phyloP scores from a whole-genome alignment of 2,888 invertebrate species.

The Octodonta nipae region DNA sequence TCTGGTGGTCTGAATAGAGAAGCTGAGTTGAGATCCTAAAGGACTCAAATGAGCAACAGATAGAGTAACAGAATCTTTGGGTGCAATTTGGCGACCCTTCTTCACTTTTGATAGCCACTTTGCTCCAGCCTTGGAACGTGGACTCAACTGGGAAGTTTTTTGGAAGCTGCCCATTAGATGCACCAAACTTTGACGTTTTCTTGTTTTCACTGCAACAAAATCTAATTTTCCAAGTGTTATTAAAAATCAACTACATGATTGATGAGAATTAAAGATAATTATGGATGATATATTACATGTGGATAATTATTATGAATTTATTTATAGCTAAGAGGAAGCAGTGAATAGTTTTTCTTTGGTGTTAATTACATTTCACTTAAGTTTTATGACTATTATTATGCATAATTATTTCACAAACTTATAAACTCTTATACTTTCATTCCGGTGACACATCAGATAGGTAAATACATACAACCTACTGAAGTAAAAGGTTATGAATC shows the following conservation, averaged over 20 bases:
- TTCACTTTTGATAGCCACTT: constrained; percentile 83
- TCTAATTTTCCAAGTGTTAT: constrained; percentile 13
- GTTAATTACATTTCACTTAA: no score
- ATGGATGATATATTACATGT: no score
- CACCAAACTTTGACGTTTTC: constrained; percentile 60
- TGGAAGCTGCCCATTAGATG: constrained; percentile 67
- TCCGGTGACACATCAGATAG: no score
- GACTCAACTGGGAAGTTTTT: constrained; percentile 56
- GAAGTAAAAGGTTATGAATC: no score
- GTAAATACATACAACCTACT: no score
- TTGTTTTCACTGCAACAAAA: constrained; percentile 28
- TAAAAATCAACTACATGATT: constrained; percentile 9
- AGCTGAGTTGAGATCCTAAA: constrained; percentile 71
- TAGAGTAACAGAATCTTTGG: constrained; percentile 65
- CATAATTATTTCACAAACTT: no score
- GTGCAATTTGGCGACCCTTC: constrained; percentile 59
- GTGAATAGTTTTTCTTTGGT: no score
- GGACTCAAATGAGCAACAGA: constrained; percentile 73
- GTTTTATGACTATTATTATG: no score
- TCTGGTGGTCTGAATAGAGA: constrained; percentile 58
- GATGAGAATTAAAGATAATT: no score
- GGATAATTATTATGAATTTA: no score
- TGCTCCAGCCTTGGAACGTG: constrained; percentile 73
- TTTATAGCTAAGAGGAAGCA: no score
- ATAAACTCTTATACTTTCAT: no score